Conservation (phyloP, 2,113 vertebrate genomes). For the Elephantulus edwardii region DNA sequence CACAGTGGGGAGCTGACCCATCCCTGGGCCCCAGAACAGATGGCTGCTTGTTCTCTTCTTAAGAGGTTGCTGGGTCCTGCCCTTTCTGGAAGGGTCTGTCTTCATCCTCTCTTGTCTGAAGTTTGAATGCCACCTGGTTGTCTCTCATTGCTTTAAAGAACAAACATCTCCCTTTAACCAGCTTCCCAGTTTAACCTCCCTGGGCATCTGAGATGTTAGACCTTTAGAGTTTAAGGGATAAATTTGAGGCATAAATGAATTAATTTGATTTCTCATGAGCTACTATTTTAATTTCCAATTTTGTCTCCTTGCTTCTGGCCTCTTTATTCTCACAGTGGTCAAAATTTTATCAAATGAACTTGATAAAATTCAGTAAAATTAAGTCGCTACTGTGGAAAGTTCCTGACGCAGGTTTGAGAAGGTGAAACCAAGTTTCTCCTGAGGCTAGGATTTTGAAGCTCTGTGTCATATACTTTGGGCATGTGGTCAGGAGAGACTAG, state of each 20-base stretch:
- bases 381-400: background rate
- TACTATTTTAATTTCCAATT: background rate
- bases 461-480: too few species aligned
- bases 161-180: slow-evolving; percentile 16
- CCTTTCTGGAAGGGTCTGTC: slow-evolving; percentile 28
- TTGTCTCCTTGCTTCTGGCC: background rate
- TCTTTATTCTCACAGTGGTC: background rate
- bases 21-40: slow-evolving; percentile 34
- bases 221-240: background rate
- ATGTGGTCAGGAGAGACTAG: too few species aligned
- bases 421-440: too few species aligned
- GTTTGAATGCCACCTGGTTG: slow-evolving; percentile 4
- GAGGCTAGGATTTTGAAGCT: too few species aligned
- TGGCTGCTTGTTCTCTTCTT: slow-evolving; percentile 35
- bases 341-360: slow-evolving; percentile 11
- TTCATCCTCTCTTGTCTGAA: slow-evolving; percentile 21
- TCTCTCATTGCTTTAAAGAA: slow-evolving; percentile 38
- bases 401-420: too few species aligned
- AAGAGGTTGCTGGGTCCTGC: slow-evolving; percentile 11
- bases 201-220: background rate
- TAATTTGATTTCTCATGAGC: background rate
- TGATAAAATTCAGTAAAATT: slow-evolving; percentile 1
- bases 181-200: slow-evolving; percentile 5
- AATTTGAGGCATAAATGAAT: background rate
- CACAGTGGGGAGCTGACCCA: background rate